Conservation (phyloP, 2,888 invertebrate genomes). For the Panopea generosa region DNA sequence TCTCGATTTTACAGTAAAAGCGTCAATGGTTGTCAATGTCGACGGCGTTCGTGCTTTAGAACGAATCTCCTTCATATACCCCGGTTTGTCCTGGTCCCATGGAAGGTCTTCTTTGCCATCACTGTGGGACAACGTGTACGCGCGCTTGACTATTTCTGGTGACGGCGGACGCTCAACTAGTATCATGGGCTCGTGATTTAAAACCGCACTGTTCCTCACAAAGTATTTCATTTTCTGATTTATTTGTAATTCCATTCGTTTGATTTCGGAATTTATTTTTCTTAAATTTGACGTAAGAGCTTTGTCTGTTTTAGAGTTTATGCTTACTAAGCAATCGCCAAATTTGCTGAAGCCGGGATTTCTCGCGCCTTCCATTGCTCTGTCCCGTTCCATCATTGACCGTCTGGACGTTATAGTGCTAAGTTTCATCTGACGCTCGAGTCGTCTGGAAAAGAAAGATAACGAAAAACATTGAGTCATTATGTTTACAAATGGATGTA, state of each 20-base stretch:
- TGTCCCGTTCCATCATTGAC: slow-evolving; percentile 67
- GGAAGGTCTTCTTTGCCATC: slow-evolving; percentile 44
- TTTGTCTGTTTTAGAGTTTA: slow-evolving; percentile 71
- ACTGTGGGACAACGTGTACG: slow-evolving; percentile 54
- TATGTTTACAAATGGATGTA: too few relatives aligned
- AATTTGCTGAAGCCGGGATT: slow-evolving; percentile 75
- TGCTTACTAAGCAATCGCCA: slow-evolving; percentile 72
- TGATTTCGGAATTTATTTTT: slow-evolving; percentile 67
- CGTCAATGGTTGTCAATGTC: slow-evolving; percentile 77
- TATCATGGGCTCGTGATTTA: slow-evolving; percentile 78
- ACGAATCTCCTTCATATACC: slow-evolving; percentile 76
- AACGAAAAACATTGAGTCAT: too few relatives aligned
- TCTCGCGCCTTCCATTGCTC: slow-evolving; percentile 71
- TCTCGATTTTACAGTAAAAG: slow-evolving; percentile 72
- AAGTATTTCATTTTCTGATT: slow-evolving; percentile 73
- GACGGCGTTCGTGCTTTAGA: slow-evolving; percentile 73
- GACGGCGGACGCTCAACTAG: slow-evolving; percentile 78
- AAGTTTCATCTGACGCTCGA: slow-evolving; percentile 63
- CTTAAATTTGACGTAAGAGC: slow-evolving; percentile 58
- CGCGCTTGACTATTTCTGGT: slow-evolving; percentile 64
- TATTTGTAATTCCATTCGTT: slow-evolving; percentile 67
- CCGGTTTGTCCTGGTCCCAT: slow-evolving; percentile 62
- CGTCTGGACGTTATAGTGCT: slow-evolving; percentile 60
- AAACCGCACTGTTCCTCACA: slow-evolving; percentile 66
- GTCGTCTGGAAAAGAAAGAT: slow-evolving; percentile 38